phyloP scores from a whole-genome alignment of 2,797 vertebrate species.

The Poeciliopsis presidionis region DNA sequence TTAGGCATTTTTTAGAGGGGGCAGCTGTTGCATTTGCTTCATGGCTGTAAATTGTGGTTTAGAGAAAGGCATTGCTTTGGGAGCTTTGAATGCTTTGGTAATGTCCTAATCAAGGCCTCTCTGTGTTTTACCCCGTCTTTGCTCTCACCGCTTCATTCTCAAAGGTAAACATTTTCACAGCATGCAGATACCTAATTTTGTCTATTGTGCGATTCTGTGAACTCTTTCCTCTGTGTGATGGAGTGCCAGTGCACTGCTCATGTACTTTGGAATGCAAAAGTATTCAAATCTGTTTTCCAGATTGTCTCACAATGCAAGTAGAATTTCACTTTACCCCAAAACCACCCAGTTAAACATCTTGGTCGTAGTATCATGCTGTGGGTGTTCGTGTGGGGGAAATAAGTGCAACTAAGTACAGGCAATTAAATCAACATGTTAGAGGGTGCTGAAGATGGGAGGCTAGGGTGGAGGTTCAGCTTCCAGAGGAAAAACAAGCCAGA shows the following conservation, averaged over 20 bases:
- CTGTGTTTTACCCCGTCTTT: constrained; percentile 37
- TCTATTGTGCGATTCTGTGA: constrained; percentile 40
- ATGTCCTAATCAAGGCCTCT: constrained; percentile 76
- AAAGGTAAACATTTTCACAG: constrained; percentile 78
- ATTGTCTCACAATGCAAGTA: background rate
- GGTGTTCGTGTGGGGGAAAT: background rate
- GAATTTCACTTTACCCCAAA: background rate
- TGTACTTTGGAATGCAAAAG: constrained; percentile 6
- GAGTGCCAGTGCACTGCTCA: constrained; percentile 42
- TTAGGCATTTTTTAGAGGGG: constrained; percentile 60
- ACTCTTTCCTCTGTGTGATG: constrained; percentile 31
- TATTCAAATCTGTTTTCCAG: constrained; percentile 1
- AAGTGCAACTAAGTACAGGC: background rate
- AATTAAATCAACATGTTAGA: background rate
- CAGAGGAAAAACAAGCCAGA: background rate
- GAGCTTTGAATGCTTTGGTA: constrained; percentile 67
- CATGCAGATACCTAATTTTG: constrained; percentile 73
- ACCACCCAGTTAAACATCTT: background rate
- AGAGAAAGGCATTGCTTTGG: constrained; percentile 68
- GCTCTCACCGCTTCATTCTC: constrained; percentile 72
- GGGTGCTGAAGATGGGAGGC: background rate
- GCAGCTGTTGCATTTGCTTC: constrained; percentile 74
- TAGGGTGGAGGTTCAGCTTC: background rate
- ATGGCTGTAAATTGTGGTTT: constrained; percentile 67
- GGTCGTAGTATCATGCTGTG: background rate